Conservation (phyloP, 2,113 vertebrate species). For the Toxotes chatareus region DNA sequence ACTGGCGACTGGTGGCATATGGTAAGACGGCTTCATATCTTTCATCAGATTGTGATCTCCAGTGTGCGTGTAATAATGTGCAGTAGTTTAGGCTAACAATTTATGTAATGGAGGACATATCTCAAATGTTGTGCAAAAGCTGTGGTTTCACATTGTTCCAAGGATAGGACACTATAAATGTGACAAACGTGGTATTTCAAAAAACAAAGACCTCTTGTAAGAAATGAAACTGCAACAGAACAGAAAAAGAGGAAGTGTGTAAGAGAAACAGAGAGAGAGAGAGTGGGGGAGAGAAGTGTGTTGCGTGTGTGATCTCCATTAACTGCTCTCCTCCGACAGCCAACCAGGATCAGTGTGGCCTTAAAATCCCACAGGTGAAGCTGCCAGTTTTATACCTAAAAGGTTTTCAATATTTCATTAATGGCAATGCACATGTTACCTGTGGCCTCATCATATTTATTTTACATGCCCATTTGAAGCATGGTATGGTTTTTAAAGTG, state of each 20-base stretch:
- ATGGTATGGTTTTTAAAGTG: slow-evolving; percentile 43
- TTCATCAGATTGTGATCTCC: background rate
- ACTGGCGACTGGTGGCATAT: background rate
- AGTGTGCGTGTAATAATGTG: background rate
- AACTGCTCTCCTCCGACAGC: slow-evolving; percentile 46
- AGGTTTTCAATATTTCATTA: slow-evolving; percentile 74
- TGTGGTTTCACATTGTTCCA: background rate
- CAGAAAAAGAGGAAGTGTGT: background rate
- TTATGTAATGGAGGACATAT: background rate
- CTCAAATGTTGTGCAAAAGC: too few species aligned
- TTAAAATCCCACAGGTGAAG: slow-evolving; percentile 56
- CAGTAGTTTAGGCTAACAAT: background rate
- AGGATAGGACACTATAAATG: background rate
- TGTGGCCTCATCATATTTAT: slow-evolving; percentile 47
- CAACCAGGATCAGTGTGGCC: slow-evolving; percentile 38
- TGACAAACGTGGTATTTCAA: background rate
- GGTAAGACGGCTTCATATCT: background rate
- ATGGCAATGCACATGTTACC: slow-evolving; percentile 51
- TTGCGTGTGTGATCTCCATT: slow-evolving; percentile 64
- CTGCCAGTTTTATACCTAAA: slow-evolving; percentile 43
- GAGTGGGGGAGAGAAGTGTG: background rate
- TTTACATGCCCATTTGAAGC: slow-evolving; percentile 63
- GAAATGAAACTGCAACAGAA: background rate
- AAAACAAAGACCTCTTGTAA: background rate
- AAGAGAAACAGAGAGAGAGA: background rate